These are phyloP conservation scores for Yasuhikotakia modesta DNA, from an alignment of 2,797 vertebrate genomes.

Conservation along the genomic window DNA sequence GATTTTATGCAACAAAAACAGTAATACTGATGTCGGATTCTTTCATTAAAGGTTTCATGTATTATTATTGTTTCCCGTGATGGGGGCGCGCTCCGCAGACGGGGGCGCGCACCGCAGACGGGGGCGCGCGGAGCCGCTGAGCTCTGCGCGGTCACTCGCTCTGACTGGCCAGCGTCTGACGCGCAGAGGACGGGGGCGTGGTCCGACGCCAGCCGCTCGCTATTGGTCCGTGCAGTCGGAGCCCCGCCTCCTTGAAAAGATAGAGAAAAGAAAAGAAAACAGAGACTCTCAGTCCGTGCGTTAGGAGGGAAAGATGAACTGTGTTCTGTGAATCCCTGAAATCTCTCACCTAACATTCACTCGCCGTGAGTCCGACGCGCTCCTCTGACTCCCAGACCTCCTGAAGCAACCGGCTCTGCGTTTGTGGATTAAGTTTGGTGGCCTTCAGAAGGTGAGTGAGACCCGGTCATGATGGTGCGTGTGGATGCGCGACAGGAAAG, in stretches of 20 bases:
- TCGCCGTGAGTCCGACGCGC: constrained; percentile 9
- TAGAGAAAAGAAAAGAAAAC: constrained; percentile 71
- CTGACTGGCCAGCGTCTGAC: constrained; percentile 33
- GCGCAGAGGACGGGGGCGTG: constrained; percentile 70
- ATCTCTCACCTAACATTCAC: not conserved
- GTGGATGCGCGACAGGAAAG: no score
- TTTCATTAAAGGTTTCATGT: no score
- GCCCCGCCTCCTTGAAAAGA: constrained; percentile 87
- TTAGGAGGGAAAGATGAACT: constrained; percentile 48
- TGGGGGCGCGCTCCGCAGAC: no score
- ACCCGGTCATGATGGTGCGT: no score
- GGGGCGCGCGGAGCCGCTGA: not conserved
- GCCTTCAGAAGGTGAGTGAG: constrained; percentile 2
- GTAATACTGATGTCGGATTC: no score
- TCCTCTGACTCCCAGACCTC: constrained; percentile 38
- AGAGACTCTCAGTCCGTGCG: constrained; percentile 79
- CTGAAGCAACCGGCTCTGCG: constrained; percentile 21
- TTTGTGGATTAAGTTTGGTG: constrained; percentile 45
- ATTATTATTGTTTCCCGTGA: no score
- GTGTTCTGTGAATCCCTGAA: constrained; percentile 39
- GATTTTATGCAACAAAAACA: no score
- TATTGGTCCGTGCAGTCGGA: constrained; percentile 70
- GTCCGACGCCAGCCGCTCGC: constrained; percentile 75
- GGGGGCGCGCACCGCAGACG: no score
- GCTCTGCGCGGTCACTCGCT: not conserved